Base-by-base conservation (phyloP, 2,113 vertebrate genomes). In the Eptesicus fuscus region DNA sequence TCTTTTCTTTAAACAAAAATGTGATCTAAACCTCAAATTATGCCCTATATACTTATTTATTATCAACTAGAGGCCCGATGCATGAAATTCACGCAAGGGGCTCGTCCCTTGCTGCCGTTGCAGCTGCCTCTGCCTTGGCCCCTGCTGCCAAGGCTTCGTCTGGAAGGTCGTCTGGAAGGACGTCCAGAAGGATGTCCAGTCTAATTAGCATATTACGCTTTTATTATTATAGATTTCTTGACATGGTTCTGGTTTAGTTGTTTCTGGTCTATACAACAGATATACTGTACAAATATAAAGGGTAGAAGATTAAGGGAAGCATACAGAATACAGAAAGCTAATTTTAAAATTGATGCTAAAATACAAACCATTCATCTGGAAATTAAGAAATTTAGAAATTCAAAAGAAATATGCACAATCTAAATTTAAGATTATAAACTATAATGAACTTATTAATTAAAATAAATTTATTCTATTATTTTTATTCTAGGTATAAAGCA, bases 301-400 rank as follows among this genome's bases (percentile, higher is more conserved):
- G 1, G 22, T 12, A 80, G 22, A 94, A 70, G 13, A 74, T 14
- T 14, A 91, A 79, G 8, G 65, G 32, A 89, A 53, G 44, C 11
- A 71, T 8, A 88, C 37, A 49, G 30, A 77, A 90, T 40, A 65
- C 6, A 91, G 63, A 96, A 86, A 70, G 35, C 5, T 86, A n/a
- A 73, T 77, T 92, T 90, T 47, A 70, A 88, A 93, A 84, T 35
- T 71, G 5, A 59, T 67, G 12, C 13, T 63, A 17, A 96, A 89
- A 90, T 47, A 69, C 83, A 85, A 85, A 79, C 1, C 28, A 61
- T 83, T 88, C 42, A 86, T 83, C 71, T 88, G 32, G 6, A 96
- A 96, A 96, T 69, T 40, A 89, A 91, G 4, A 8, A 65, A 83
- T 74, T 79, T 51, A 78, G 92, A 88, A 88, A n/a, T 53, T 94